phyloP scores from a whole-genome alignment of 23 tunicate genomes.

The Halocynthia roretzi region DNA sequence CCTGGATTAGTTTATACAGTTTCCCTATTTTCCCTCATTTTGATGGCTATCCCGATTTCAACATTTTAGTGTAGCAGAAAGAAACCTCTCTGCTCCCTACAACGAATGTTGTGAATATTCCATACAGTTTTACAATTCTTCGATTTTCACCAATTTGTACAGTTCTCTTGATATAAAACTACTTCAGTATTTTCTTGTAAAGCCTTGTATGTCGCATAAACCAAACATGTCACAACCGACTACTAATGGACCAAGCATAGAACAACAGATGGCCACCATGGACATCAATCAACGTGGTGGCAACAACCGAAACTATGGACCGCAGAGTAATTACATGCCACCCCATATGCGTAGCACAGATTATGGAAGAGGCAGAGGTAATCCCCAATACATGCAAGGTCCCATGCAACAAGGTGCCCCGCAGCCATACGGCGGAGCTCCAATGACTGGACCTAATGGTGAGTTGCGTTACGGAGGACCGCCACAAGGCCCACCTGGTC shows the following conservation, averaged over 20 bases:
- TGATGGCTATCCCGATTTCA: too few relatives aligned
- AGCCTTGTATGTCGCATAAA: too few relatives aligned
- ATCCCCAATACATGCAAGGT: conserved; percentile 45
- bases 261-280: conserved; percentile 22
- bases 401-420: conserved; percentile 43
- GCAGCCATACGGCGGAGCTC: conserved; percentile 86
- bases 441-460: conserved; percentile 97
- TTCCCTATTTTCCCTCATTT: too few relatives aligned
- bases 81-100: too few relatives aligned
- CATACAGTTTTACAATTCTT: too few relatives aligned
- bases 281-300: conserved; percentile 30
- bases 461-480: conserved; percentile 33
- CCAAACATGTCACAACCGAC: conserved; percentile 22
- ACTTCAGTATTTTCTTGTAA: too few relatives aligned
- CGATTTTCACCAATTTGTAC: too few relatives aligned
- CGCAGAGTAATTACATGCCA: conserved; percentile 75
- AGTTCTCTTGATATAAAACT: too few relatives aligned
- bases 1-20: too few relatives aligned
- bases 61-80: too few relatives aligned
- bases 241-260: conserved; percentile 18
- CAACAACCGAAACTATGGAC: conserved; percentile 24
- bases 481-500: conserved; percentile 43
- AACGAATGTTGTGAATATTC: too few relatives aligned
- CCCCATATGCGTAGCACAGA: conserved; percentile 76
- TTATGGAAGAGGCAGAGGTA: conserved; percentile 54